phyloP scores from a whole-genome alignment of 2,113 vertebrate species.

The Tychaedon coryphoeus region DNA sequence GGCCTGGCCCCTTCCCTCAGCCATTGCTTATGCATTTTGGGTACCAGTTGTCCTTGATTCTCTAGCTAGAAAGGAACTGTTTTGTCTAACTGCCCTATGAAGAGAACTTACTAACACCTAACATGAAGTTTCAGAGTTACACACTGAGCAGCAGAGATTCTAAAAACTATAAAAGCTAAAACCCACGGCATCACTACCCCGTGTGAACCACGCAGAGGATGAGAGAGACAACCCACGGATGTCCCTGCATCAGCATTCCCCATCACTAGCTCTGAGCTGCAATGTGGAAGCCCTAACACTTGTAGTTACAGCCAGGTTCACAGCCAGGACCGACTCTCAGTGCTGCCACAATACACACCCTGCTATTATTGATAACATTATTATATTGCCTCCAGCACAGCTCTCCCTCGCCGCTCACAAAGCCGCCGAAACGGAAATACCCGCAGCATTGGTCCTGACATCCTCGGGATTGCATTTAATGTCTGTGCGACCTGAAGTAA shows the following conservation, averaged over 20 bases:
- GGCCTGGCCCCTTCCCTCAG: no score
- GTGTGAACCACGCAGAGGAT: not conserved
- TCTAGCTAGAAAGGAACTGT: no score
- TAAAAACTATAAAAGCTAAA: no score
- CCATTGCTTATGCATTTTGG: no score
- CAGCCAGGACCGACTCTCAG: not conserved
- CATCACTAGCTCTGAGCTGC: not conserved
- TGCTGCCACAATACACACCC: not conserved
- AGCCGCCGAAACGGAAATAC: not conserved
- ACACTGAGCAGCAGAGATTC: no score
- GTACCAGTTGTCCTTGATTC: no score
- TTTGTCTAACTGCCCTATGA: no score
- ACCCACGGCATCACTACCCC: not conserved
- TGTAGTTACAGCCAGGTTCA: not conserved
- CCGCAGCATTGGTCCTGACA: slow-evolving; percentile 64
- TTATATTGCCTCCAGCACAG: not conserved
- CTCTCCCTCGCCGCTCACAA: not conserved
- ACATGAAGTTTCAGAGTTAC: no score
- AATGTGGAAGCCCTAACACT: not conserved
- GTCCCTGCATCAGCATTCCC: not conserved
- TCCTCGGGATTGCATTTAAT: slow-evolving; percentile 66
- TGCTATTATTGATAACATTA: slow-evolving; percentile 15
- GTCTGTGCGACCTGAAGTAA: slow-evolving; percentile 60
- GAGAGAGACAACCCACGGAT: not conserved
- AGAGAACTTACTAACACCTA: no score